These are phyloP conservation scores for Aythya baeri DNA, from an alignment of 2,113 vertebrate genomes.

Conservation along the genomic window DNA sequence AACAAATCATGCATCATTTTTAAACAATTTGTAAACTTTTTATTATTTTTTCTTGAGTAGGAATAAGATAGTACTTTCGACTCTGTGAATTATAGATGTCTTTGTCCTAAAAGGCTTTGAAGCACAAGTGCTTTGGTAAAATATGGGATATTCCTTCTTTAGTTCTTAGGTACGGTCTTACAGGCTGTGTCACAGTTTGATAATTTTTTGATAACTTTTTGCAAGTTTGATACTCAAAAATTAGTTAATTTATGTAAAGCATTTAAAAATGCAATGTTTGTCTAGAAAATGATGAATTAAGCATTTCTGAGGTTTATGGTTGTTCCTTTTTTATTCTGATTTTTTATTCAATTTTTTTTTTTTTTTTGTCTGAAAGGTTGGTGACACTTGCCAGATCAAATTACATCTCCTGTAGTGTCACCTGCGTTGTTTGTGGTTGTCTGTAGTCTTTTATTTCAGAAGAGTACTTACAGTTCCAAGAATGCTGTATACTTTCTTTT, in stretches of 20 bases:
- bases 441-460: not conserved
- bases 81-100: not conserved
- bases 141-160: not conserved
- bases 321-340: not conserved
- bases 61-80: not conserved
- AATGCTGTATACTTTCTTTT: not conserved
- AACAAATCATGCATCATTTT: not conserved
- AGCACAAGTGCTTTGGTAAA: not conserved
- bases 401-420: not conserved
- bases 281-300: not conserved
- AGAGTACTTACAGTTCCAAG: not conserved
- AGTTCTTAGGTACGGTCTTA: not conserved
- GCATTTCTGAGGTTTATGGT: not conserved
- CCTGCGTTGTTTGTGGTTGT: not conserved
- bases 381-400: not conserved
- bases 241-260: not conserved
- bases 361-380: not conserved
- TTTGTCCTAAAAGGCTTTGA: not conserved
- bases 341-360: no score
- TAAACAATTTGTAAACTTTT: not conserved
- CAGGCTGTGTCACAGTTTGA: not conserved
- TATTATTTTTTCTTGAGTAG: not conserved
- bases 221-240: not conserved
- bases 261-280: not conserved
- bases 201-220: not conserved